Evolutionary conservation across 1,140 invertebrate species (phyloP), one percentile per base, ranked within the genome.

Genomic region (Ectropis grisescens): DNA sequence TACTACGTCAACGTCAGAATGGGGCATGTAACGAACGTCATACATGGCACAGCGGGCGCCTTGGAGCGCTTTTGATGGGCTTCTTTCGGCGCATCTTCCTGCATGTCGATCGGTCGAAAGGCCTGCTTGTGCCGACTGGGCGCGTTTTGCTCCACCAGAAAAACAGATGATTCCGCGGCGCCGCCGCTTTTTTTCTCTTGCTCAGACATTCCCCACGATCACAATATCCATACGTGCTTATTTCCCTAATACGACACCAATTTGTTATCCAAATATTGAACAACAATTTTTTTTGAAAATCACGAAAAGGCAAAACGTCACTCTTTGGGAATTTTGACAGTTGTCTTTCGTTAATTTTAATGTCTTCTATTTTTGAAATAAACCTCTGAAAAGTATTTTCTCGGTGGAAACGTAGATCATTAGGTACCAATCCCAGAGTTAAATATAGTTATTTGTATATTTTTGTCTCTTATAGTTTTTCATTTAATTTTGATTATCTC

Each of bases 301-400:
- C 58, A 61, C 47, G 65, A 66, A 67, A 57, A 43, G 47, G 44
- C 57, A 37, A 64, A 61, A 70, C 49, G 69, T 78, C 69, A 72
- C 69, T 50, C 41, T 64, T 57, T 61, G 48, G 53, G 62, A 49
- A 74, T 71, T 72, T 75, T 74, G 74, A 79, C 70, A 66, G 47
- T 29, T 43, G 38, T 47, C 29, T 59, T 67, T 56, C 33, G 64
- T 64, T 49, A 65, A 70, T 72, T 74, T 48, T 35, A 9, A 16
- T 34, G 44, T 47, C 50, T 74, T 78, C 72, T 42, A 70, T 65
- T 61, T 74, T 72, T 36, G 56, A 76, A 76, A 59, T 49, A n/a
- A 39, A 24, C 12, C 24, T 11, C 19, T 26, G 31, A 43, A 24
- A 37, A 41, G 35, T 41, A 31, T 47, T 5, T 22, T 27, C 11